Evolutionary conservation across 2,113 vertebrate genomes (phyloP), one percentile per base, ranked within the genome.

Genomic region (Buteo buteo): DNA sequence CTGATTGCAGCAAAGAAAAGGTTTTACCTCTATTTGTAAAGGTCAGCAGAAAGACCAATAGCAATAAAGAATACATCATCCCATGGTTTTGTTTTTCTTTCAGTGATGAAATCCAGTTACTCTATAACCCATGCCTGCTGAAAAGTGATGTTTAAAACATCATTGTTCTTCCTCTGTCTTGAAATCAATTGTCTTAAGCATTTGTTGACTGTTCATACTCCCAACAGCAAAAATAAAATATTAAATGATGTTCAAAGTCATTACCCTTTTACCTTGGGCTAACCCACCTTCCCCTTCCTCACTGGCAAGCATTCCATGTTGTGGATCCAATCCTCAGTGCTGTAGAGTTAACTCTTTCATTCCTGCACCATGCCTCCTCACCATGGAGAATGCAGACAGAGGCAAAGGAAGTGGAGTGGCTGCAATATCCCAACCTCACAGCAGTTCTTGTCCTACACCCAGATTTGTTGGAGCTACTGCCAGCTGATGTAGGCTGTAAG

Each of bases 31-130:
- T 87, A 7, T 76, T 93, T 45, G 32, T 87, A 94, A 95, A 97
- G 58, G 84, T 87, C 87, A 95, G 18, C 31, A 89, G 70, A 65
- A 91, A 61, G 81, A 91, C 81, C 65, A 93, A 44, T 16, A 44
- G 7, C 54, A 87, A 65, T 6, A 76, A 36, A 87, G 40, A 72
- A 91, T 91, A 93, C 91, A 94, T 93, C 52, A 94, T 49, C 24
- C 13, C 22, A 28, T 38, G 47, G 22, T 47, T 87, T 76, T 82
- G 29, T 55, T 86, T 89, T 86, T 74, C 47, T 55, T 86, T 62
- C 55, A 66, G 64, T 91, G 80, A 45, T 91, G 76, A 96, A 91
- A 95, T 94, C 13, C 62, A 91, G 70, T 85, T 90, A 85, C 66
- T 95, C 57, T 90, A 24, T 89, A 84, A 95, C 58, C 62, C 40